Percentiles rank a stretch among this genome's conserved stretches.
Evolutionary conservation across 2,113 vertebrate species (phyloP).

Genomic region (Takifugu flavidus): DNA sequence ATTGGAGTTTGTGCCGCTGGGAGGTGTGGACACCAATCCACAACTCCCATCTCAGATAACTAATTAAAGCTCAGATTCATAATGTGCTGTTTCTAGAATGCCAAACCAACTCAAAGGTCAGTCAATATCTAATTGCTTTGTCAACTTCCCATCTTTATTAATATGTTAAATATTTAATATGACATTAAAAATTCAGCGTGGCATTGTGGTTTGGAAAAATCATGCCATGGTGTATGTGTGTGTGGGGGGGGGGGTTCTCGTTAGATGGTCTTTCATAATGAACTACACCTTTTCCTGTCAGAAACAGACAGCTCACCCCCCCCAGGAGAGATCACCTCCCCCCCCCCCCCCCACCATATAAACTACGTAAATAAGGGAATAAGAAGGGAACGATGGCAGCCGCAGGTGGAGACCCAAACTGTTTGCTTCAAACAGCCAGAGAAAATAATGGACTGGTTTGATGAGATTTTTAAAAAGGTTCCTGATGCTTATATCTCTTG

Average conservation of each 20-base stretch:
- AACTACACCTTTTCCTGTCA: constrained; percentile 49
- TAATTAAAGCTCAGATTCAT: too few relatives aligned
- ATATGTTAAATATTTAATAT: constrained; percentile 64
- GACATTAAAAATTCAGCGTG: constrained; percentile 52
- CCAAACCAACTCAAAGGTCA: constrained; percentile 60
- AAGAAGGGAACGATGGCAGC: constrained; percentile 41
- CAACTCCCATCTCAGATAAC: too few relatives aligned
- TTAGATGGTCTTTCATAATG: constrained; percentile 60
- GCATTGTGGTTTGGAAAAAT: constrained; percentile 21
- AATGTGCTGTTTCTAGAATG: constrained; percentile 26
- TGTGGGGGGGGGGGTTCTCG: constrained; percentile 47
- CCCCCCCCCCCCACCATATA: constrained; percentile 51
- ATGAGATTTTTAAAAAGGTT: constrained; percentile 44
- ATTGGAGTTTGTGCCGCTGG: too few relatives aligned
- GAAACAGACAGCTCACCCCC: constrained; percentile 53
- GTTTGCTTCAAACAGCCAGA: constrained; percentile 28
- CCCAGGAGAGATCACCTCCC: constrained; percentile 46
- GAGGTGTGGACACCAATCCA: too few relatives aligned
- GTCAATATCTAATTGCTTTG: constrained; percentile 69
- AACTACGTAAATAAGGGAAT: constrained; percentile 57
- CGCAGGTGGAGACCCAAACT: constrained; percentile 20
- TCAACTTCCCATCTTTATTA: constrained; percentile 63
- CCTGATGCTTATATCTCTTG: constrained; percentile 16
- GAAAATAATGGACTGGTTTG: constrained; percentile 40
- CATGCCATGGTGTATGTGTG: constrained; percentile 7